phyloP scores from a whole-genome alignment of 2,888 invertebrate genomes.

The Euplexia lucipara region DNA sequence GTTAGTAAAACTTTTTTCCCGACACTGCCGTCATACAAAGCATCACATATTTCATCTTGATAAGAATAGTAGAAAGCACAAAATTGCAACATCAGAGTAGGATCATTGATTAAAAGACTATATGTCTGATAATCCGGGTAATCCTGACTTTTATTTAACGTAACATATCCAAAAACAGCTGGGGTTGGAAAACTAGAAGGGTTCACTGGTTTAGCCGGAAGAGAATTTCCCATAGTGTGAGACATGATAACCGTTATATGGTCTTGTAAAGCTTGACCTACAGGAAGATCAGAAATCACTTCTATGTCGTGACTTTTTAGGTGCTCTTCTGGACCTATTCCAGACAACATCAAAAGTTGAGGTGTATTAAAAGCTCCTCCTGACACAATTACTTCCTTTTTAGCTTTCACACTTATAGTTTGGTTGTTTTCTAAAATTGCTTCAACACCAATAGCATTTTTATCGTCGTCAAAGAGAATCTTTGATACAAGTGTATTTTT shows the following conservation, averaged over 20 bases:
- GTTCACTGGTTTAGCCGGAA: slow-evolving; percentile 79
- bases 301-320: slow-evolving; percentile 69
- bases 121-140: slow-evolving; percentile 79
- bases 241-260: slow-evolving; percentile 73
- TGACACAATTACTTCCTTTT: slow-evolving; percentile 84
- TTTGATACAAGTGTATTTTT: slow-evolving; percentile 86
- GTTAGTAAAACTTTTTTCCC: slow-evolving; percentile 53
- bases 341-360: slow-evolving; percentile 85
- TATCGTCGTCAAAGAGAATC: slow-evolving; percentile 84
- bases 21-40: slow-evolving; percentile 46
- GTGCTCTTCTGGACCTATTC: slow-evolving; percentile 82
- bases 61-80: slow-evolving; percentile 60
- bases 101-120: slow-evolving; percentile 53
- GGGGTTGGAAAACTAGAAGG: slow-evolving; percentile 70
- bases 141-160: slow-evolving; percentile 90
- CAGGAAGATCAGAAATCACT: too few relatives aligned
- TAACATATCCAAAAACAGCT: slow-evolving; percentile 76
- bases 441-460: slow-evolving; percentile 83
- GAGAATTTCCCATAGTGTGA: slow-evolving; percentile 60
- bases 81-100: slow-evolving; percentile 28
- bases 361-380: slow-evolving; percentile 85
- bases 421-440: slow-evolving; percentile 68
- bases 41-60: slow-evolving; percentile 64
- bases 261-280: slow-evolving; percentile 85
- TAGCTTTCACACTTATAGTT: slow-evolving; percentile 69